Evolutionary conservation across 2,888 invertebrate genomes (phyloP), one percentile per base, ranked within the genome.

Genomic region (Drosophila helvetica): DNA sequence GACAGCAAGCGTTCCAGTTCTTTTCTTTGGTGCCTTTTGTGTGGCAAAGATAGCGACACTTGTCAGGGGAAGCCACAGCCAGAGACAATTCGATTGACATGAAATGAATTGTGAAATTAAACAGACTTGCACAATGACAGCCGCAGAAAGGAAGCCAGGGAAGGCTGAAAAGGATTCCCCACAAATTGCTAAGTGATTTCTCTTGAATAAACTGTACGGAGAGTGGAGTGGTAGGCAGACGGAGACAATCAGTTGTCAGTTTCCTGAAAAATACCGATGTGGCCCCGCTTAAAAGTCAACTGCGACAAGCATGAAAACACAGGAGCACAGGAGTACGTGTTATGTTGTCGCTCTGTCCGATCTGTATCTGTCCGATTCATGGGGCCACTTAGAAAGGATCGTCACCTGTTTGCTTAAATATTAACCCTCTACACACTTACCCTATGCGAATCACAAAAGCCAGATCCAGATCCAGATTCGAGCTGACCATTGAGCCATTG

Each of bases 101-200:
- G 75, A 86, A 86, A 88, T 88, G 86, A 86, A 88, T 87, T 86
- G 89, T 84, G 80, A 87, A 86, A 88, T 88, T 87, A 81, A 81
- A 76, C 78, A 80, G 78, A 67, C 70, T 59, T 59, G 58, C 66
- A 79, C 67, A 74, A 54, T 75, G 78, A 71, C 73, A 81, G 71
- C 57, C 68, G 61, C 56, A 68, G 50, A 58, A 66, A 66, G 69
- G 54, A 50, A 38, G 33, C 33, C 47, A 48, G 18, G 12, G 45
- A 18, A 43, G 38, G 22, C 46, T 55, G 65, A 65, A 65, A 73
- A 65, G 66, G 72, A 61, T 65, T 72, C 72, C 54, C 58, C 54
- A 63, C 86, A 87, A 83, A 85, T 83, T 85, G 86, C 74, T 71
- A 74, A 79, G 79, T 79, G 81, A 82, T 83, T 82, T 76, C 65